Evolutionary conservation across 1,140 invertebrate species (phyloP).

Genomic region (Babylonia areolata): DNA sequence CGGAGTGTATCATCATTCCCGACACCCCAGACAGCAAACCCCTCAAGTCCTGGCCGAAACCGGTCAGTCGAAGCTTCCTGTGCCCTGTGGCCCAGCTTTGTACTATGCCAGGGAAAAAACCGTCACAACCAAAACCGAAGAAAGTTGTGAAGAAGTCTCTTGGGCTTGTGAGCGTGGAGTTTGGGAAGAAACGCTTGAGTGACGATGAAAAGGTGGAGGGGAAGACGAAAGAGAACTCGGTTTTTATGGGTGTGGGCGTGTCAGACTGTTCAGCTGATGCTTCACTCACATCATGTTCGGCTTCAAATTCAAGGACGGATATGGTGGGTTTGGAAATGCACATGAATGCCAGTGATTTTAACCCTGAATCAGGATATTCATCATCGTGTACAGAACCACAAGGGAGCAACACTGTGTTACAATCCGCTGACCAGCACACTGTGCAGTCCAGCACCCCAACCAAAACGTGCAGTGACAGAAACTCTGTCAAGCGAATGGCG

Average conservation of each 20-base stretch:
- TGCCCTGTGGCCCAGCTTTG: conserved; percentile 26
- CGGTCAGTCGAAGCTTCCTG: conserved; percentile 51
- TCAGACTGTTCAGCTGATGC: not conserved
- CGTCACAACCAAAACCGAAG: conserved; percentile 27
- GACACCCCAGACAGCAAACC: conserved; percentile 50
- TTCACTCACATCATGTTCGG: not conserved
- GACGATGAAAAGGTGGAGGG: not conserved
- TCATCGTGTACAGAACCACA: not conserved
- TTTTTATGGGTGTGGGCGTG: too few relatives aligned
- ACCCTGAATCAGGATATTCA: not conserved
- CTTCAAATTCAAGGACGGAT: not conserved
- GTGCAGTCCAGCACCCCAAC: conserved; percentile 42
- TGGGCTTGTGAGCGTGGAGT: conserved; percentile 39
- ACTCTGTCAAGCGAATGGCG: conserved; percentile 48
- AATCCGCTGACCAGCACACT: not conserved
- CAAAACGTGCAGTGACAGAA: conserved; percentile 42
- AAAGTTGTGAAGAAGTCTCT: conserved; percentile 44
- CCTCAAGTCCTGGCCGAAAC: conserved; percentile 18
- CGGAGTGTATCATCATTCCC: conserved; percentile 49
- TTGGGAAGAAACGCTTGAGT: conserved; percentile 22
- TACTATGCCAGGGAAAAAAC: conserved; percentile 43
- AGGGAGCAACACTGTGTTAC: not conserved
- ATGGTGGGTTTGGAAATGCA: not conserved
- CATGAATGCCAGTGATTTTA: not conserved
- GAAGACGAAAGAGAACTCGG: not conserved